Evolutionary conservation across 2,113 vertebrate species (phyloP), one percentile per base, ranked within the genome.

Genomic region (Trichomycterus rosablanca): DNA sequence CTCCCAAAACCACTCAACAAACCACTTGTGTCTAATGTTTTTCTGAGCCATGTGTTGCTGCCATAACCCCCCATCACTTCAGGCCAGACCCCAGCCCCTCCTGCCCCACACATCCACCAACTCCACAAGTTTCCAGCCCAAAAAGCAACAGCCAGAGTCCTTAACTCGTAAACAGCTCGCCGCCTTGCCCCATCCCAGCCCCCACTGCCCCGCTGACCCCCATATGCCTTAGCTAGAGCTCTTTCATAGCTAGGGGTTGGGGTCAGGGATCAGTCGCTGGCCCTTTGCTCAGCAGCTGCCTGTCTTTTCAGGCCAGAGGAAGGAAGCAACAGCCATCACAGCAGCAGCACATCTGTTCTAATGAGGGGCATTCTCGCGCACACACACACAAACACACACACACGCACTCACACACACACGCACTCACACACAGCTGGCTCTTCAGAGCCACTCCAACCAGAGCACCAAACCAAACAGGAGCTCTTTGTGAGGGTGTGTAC

Each of bases 241-340:
- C 70, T 70, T 20, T 56, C 18, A 57, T 43, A 59, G 66, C 49
- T 78, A 52, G 71, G 72, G 73, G 69, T 78, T 62, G 63, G 55
- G 75, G 70, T 76, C 74, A 76, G 67, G 72, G 78, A 64, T 73
- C 81, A 76, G 72, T 80, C 83, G 74, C 81, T 81, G 82, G 79
- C 77, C 84, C 82, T 81, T 80, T 80, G 81, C 80, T 80, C 76
- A 86, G 81, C 87, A 89, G 86, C 87, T 88, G 86, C 81, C 77
- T 22, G 72, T 72, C 77, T 84, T 88, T 82, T 84, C 85, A 86
- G 80, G 83, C 79, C 80, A 83, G 57, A 57, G 82, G 70, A 69
- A 74, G 65, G 64, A 72, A 57, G 68, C 54, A 63, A 51, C 59
- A 74, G 63, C 66, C 54, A 59, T 59, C 57, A 82, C 83, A 83